These are phyloP conservation scores for Tauraco hartlaubi DNA, from an alignment of 2,797 vertebrate genomes.

Conservation along the genomic window DNA sequence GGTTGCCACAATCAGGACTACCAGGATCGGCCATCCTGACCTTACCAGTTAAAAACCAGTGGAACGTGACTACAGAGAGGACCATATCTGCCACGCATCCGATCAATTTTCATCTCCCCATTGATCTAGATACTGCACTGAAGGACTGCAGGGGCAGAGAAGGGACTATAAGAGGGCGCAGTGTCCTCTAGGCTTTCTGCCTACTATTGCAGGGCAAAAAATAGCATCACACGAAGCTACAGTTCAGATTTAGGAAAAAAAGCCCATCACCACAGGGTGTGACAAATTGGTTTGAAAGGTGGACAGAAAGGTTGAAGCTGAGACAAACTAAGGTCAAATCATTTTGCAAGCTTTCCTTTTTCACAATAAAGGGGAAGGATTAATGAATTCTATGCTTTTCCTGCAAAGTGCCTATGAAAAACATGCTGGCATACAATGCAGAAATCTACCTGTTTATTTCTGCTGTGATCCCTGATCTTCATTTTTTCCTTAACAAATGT, in stretches of 20 bases:
- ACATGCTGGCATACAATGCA: neutral
- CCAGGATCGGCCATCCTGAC: neutral
- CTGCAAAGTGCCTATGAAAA: neutral
- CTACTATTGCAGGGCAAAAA: neutral
- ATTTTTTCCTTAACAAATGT: neutral
- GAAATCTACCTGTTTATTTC: neutral
- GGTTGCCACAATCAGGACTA: conserved; percentile 33
- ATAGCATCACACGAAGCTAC: neutral
- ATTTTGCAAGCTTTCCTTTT: neutral
- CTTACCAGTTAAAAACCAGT: neutral
- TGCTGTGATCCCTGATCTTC: neutral
- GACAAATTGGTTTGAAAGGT: neutral
- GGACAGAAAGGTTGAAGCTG: neutral
- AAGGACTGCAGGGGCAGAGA: neutral
- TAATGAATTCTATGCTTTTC: neutral
- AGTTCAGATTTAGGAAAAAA: neutral
- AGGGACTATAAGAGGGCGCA: neutral
- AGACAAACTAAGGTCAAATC: neutral
- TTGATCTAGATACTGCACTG: neutral
- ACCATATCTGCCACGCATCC: neutral
- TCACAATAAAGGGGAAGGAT: neutral
- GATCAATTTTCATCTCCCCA: fast-evolving
- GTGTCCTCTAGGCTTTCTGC: neutral
- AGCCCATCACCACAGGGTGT: neutral
- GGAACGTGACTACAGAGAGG: fast-evolving